These are phyloP conservation scores for Phyllostomus hastatus DNA, from an alignment of 2,113 vertebrate species.

Conservation along the genomic window DNA sequence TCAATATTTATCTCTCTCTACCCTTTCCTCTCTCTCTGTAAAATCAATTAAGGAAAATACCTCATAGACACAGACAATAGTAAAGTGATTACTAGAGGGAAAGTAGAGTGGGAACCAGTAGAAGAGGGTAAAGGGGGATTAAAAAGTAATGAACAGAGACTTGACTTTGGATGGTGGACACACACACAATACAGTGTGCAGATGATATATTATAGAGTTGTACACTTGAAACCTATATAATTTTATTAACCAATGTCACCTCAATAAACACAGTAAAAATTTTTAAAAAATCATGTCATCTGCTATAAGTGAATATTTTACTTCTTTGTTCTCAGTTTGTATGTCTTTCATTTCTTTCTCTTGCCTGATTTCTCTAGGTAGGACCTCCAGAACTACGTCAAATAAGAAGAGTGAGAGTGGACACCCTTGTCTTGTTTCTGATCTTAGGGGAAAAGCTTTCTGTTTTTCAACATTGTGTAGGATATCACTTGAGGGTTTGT, in stretches of 20 bases:
- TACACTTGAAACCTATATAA: no score
- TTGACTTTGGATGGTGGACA: neutral
- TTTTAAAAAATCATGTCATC: neutral
- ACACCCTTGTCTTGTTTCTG: neutral
- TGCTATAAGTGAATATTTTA: neutral
- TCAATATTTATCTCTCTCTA: no score
- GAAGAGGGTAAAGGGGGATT: neutral
- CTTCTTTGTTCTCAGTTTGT: neutral
- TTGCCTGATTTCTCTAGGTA: neutral
- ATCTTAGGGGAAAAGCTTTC: neutral
- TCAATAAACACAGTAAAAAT: neutral
- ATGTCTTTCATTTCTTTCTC: neutral
- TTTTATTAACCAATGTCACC: neutral
- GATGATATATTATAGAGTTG: neutral
- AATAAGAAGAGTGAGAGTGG: neutral
- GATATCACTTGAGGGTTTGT: neutral
- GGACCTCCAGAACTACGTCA: neutral
- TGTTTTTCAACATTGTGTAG: neutral
- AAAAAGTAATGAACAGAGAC: neutral
- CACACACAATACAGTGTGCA: neutral
- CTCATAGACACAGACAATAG: neutral
- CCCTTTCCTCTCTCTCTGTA: no score
- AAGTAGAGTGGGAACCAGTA: neutral
- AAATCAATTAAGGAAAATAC: neutral
- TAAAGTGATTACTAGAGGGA: neutral